Percentiles rank a stretch among this genome's conserved stretches.
phyloP scores from a whole-genome alignment of 2,888 invertebrate species.

The Portevinia maculata region DNA sequence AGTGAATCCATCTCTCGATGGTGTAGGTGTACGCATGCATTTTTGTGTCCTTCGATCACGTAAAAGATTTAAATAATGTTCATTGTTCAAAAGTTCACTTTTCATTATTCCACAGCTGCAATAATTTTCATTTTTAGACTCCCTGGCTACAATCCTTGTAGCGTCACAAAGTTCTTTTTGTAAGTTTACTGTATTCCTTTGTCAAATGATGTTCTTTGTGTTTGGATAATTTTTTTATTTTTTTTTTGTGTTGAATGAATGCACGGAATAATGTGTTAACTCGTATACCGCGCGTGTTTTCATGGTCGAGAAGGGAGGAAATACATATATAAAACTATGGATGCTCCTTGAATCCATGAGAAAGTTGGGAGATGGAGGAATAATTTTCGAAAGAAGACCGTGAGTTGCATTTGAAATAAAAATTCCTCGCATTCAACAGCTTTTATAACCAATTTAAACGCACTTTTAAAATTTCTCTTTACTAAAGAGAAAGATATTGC shows the following conservation, averaged over 20 bases:
- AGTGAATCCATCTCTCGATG: conserved; percentile 13
- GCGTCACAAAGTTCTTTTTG: not conserved
- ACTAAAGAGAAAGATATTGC: too few relatives aligned
- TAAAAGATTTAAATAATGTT: conserved; percentile 50
- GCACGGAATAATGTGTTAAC: conserved; percentile 20
- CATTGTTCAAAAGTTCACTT: conserved; percentile 19
- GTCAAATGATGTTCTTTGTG: conserved; percentile 1
- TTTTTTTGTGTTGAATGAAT: not conserved
- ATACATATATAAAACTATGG: not conserved
- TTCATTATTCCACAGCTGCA: not conserved
- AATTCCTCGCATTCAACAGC: conserved; percentile 33
- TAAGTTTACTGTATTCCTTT: conserved; percentile 1
- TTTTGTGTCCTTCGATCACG: conserved; percentile 36
- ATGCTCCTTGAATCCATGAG: not conserved
- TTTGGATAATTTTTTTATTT: too few relatives aligned
- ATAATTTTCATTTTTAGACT: not conserved
- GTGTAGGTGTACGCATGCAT: not conserved
- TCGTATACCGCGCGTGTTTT: conserved; percentile 2
- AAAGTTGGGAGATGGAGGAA: not conserved
- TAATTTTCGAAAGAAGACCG: not conserved
- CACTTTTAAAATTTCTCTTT: conserved; percentile 6
- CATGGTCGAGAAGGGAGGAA: not conserved
- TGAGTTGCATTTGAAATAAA: conserved; percentile 20
- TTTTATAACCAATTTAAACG: conserved; percentile 11
- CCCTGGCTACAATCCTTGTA: not conserved